These are phyloP conservation scores for Tachuris rubrigastra DNA, from an alignment of 2,113 vertebrate genomes.

Conservation along the genomic window DNA sequence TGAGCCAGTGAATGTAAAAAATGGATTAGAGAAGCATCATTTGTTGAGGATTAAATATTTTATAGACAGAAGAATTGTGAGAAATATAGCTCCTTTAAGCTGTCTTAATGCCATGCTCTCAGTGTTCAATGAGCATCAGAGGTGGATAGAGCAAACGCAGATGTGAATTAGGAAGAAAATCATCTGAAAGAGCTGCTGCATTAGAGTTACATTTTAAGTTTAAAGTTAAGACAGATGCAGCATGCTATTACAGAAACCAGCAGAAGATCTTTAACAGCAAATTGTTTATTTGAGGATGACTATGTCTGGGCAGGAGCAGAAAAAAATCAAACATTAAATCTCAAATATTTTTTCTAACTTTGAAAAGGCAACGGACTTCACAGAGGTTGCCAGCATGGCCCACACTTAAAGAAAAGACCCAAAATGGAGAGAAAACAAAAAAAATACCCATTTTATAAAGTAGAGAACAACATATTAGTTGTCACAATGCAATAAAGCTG, in stretches of 20 bases:
- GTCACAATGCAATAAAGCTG: not conserved
- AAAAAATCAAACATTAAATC: not conserved
- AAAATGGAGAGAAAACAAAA: not conserved
- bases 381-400: not conserved
- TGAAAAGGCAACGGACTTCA: not conserved
- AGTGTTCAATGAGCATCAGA: not conserved
- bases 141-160: not conserved
- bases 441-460: not conserved
- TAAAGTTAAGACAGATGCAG: not conserved
- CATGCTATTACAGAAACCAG: not conserved
- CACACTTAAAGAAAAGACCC: not conserved
- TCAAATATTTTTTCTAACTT: not conserved
- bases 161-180: not conserved
- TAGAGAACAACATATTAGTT: not conserved
- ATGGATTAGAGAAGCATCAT: not conserved
- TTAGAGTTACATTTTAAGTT: not conserved
- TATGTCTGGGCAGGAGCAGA: not conserved
- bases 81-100: not conserved
- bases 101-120: not conserved
- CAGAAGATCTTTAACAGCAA: not conserved
- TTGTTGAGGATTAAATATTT: slow-evolving; percentile 6
- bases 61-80: not conserved
- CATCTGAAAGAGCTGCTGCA: not conserved
- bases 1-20: not conserved
- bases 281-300: not conserved